Base-by-base conservation (phyloP, 2,113 vertebrate genomes). In the Pluvialis apricaria region DNA sequence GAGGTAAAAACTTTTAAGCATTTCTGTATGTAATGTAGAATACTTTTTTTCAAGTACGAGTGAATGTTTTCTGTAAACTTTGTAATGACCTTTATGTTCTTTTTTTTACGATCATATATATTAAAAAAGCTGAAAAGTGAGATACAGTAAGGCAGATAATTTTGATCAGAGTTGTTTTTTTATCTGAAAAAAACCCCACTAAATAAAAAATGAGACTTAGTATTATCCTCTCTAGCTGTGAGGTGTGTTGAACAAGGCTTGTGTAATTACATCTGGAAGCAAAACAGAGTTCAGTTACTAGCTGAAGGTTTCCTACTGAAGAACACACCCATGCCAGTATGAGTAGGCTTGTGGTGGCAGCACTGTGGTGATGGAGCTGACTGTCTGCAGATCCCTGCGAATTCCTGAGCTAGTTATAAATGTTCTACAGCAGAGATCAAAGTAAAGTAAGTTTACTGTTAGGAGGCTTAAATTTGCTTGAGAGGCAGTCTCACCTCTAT, bases 81-180 rank as follows among this genome's bases (percentile, higher is more conserved):
- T 60, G 3, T 69, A 45, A 36, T 83, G 19, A 36, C 26, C 0
- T 0, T 28, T 64, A 11, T 19, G 9, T 44, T 36, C 2, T 20
- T 45, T 51, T 51, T 73, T 72, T 85, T 10, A 61, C 28, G 38
- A 24, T 58, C 0, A 2, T 51, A 71, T 28, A 6, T 47, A 38
- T 15, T 76, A 24, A 83, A 88, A 88, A 82, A 80, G 13, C 17
- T 72, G 38, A 76, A 45, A 86, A 20, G 6, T 22, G 24, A 83
- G 34, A 17, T 87, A 20, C 1, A 10, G 12, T n/a, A 65, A 40
- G 25, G 11, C 54, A 80, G 34, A 13, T 61, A 52, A 52, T 82
- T 76, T 91, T 49, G 11, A 51, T 79, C 28, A 16, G 36, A 42
- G 7, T 29, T 79, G 12, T 87, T 81, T 15, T 71, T 82, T 64